Evolutionary conservation across 2,113 vertebrate species (phyloP), one percentile per base, ranked within the genome.

Genomic region (Hemichromis elongatus): DNA sequence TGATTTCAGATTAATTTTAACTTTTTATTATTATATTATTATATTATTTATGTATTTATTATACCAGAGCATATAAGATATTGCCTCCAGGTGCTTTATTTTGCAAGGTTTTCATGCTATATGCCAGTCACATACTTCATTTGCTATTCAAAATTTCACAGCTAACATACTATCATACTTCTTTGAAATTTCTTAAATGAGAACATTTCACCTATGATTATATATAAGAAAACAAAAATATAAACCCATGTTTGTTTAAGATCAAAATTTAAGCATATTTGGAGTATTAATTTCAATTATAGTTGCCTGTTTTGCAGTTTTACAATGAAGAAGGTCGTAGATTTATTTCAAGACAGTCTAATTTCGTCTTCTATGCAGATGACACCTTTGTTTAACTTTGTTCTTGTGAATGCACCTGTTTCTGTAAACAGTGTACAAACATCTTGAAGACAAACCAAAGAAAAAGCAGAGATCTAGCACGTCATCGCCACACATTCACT

Each of bases 211-310:
- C 26, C 9, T 30, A 26, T 16, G n/a, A 42, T 42, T n/a, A 78
- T 3, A 53, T 9, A n/a, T 83, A 4, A 33, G 54, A n/a, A 56
- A 1, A 50, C 50, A 3, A 28, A 47, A 73, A 73, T 18, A 0
- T 33, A n/a, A 82, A 16, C 0, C 4, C 8, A 56, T 0, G 9
- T 81, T 21, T 0, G 9, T 81, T 21, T 14, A 13, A 0, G 37
- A 4, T 24, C 1, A 45, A 16, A 24, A 3, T 81, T 16, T 0
- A 13, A 19, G 52, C 28, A 66, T 24, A 0, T 66, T 40, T 40
- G 0, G 21, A 45, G 14, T 70, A 40, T 47, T 47, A 28, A 73
- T 73, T 73, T 24, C 24, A 73, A 45, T 24, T 73, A 70, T 3
- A 73, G 66, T 28, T 2, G 0, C 21, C 66, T 70, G 37, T 45